Evolutionary conservation across 37 sponge, comb jelly and placozoan genomes (phyloP).

Genomic region (Diacarnus erythraeanus): DNA sequence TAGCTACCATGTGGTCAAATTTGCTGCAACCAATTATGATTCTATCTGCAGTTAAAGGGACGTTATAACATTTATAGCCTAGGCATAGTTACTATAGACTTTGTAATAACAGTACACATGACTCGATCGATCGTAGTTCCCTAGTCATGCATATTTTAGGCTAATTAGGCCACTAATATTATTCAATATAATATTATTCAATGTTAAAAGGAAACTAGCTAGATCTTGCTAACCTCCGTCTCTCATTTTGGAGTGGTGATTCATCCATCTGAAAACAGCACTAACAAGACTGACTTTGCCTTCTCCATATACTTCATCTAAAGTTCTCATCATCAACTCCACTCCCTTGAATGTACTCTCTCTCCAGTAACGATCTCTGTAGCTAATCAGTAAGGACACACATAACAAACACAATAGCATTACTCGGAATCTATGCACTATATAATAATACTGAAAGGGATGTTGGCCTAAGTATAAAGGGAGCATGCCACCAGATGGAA

Average conservation of each 20-base stretch:
- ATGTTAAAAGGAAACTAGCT: too few relatives aligned
- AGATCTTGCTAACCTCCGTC: slow-evolving; percentile 30
- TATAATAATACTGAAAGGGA: not conserved
- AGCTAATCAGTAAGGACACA: too few relatives aligned
- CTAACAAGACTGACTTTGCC: slow-evolving; percentile 53
- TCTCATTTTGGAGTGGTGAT: slow-evolving; percentile 74
- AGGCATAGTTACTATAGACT: too few relatives aligned
- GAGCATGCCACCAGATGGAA: too few relatives aligned
- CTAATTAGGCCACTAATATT: too few relatives aligned
- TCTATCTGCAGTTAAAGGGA: slow-evolving; percentile 47
- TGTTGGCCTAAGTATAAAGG: too few relatives aligned
- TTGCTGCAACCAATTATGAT: slow-evolving; percentile 72
- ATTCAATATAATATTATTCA: too few relatives aligned
- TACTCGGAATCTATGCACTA: not conserved
- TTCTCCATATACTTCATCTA: slow-evolving; percentile 55
- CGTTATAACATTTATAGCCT: too few relatives aligned
- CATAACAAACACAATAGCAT: too few relatives aligned
- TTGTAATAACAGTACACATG: too few relatives aligned
- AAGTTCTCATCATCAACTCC: slow-evolving; percentile 44
- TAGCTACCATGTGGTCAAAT: slow-evolving; percentile 55
- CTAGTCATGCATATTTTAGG: too few relatives aligned
- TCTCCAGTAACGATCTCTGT: slow-evolving; percentile 81
- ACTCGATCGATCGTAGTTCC: not conserved
- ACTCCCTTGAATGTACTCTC: slow-evolving; percentile 63
- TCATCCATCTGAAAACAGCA: slow-evolving; percentile 78